phyloP scores from a whole-genome alignment of 2,888 invertebrate genomes.

The Hesperia comma region DNA sequence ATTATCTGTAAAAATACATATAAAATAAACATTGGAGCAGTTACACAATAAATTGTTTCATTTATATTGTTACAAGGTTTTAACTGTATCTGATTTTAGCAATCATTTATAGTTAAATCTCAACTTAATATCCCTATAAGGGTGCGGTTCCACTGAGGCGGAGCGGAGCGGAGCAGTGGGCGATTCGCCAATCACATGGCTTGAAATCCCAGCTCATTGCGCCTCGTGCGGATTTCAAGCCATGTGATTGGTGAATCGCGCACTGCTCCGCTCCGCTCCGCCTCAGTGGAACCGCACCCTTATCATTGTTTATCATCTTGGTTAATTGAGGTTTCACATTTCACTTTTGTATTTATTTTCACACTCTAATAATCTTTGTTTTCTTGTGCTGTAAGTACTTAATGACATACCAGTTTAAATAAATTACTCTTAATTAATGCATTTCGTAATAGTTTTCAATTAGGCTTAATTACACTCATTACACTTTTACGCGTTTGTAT shows the following conservation, averaged over 20 bases:
- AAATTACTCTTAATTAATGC: constrained; percentile 1
- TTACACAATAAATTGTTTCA: constrained; percentile 38
- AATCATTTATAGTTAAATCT: constrained; percentile 13
- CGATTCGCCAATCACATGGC: no score
- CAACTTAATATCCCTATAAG: constrained; percentile 10
- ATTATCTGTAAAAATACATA: constrained; percentile 24
- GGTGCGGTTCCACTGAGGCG: no score
- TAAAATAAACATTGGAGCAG: constrained; percentile 40
- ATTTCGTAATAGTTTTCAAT: constrained; percentile 7
- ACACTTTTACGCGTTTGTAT: neutral
- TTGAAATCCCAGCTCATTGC: no score
- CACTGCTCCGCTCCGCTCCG: no score
- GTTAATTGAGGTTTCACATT: neutral
- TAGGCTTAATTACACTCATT: neutral
- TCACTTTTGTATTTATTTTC: constrained; percentile 3
- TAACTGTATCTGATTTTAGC: constrained; percentile 26
- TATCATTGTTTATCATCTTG: no score
- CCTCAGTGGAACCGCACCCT: no score
- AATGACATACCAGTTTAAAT: neutral
- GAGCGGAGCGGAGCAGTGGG: no score
- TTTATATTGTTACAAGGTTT: constrained; percentile 39
- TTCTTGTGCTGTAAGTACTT: neutral
- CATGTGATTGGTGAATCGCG: no score
- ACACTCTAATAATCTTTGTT: constrained; percentile 23
- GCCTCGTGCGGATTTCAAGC: no score